Evolutionary conservation across 1,140 invertebrate genomes (phyloP), one percentile per base, ranked within the genome.

Genomic region (Zophobas morio): DNA sequence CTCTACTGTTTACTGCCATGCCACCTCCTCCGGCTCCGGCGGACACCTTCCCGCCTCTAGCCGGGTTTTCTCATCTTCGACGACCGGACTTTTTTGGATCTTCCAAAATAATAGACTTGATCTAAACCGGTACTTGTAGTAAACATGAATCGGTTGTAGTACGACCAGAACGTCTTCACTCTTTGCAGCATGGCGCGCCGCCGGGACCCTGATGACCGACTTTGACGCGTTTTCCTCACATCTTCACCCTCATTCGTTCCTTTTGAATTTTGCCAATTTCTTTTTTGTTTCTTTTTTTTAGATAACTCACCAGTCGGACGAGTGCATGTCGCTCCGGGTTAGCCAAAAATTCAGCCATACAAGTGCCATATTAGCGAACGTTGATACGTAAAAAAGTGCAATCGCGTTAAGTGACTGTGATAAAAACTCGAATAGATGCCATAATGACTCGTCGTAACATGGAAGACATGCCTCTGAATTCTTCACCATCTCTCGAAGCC

Each of bases 391-490:
- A 84, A 79, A 76, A 81, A 82, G 84, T 85, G 84, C 83, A 85
- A 85, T 76, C 77, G 79, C 77, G 80, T 78, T 70, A 81, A 81
- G 82, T 80, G 82, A 80, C 84, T 86, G 84, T 85, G 84, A 85
- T 85, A 85, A 78, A 78, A 79, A 81, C 63, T 75, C 74, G 75
- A 80, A 79, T 74, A n/a, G 47, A 79, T 81, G 74, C 76, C 78
- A 81, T 79, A 83, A 83, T 85, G 83, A 85, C 84, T 70, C 79
- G 84, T 66, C 80, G 84, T 53, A 83, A 79, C 70, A 79, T 84
- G 36, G 82, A 84, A 63, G 80, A 83, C 42, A 74, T 80, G 66
- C 78, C 82, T 54, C 80, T 78, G 35, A 82, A 79, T 75, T 76
- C 79, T 54, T 83, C 83, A 36, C 81, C 85, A 32, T 80, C 82